Conservation (phyloP, 2,888 invertebrate genomes). For the Mesoligia furuncula region DNA sequence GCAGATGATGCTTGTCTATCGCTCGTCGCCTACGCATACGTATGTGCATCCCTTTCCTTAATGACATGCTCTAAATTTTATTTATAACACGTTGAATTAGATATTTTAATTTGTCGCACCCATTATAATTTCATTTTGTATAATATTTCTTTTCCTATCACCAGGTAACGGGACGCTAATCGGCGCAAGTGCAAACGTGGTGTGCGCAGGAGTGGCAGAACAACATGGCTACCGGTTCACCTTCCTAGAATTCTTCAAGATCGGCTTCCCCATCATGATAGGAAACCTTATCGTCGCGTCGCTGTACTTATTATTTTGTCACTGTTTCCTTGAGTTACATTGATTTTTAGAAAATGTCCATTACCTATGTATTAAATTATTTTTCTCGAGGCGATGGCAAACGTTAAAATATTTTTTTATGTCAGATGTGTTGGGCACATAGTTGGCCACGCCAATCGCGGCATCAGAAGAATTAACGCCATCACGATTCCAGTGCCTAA, state of each 20-base stretch:
- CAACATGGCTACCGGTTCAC: conserved; percentile 97
- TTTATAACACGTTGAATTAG: too few relatives aligned
- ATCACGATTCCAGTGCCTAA: too few relatives aligned
- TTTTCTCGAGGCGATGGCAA: neutral
- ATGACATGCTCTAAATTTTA: too few relatives aligned
- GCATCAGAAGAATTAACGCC: neutral
- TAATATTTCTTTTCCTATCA: conserved; percentile 23
- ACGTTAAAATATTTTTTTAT: neutral
- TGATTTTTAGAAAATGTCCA: conserved; percentile 7
- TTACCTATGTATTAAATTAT: neutral
- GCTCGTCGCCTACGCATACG: too few relatives aligned
- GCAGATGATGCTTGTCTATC: too few relatives aligned
- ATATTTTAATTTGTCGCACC: too few relatives aligned
- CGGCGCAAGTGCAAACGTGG: conserved; percentile 97
- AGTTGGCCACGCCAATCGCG: neutral
- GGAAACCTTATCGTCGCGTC: conserved; percentile 93
- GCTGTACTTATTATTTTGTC: conserved; percentile 93
- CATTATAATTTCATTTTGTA: too few relatives aligned
- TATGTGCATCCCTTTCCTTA: too few relatives aligned
- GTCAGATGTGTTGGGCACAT: neutral
- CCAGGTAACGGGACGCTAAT: conserved; percentile 96
- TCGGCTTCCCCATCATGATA: conserved; percentile 96
- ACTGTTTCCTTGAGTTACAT: conserved; percentile 85
- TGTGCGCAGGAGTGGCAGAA: conserved; percentile 97
- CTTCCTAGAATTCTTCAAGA: conserved; percentile 95